These are phyloP conservation scores for Gavialis gangeticus DNA, from an alignment of 2,113 vertebrate genomes.

Conservation along the genomic window DNA sequence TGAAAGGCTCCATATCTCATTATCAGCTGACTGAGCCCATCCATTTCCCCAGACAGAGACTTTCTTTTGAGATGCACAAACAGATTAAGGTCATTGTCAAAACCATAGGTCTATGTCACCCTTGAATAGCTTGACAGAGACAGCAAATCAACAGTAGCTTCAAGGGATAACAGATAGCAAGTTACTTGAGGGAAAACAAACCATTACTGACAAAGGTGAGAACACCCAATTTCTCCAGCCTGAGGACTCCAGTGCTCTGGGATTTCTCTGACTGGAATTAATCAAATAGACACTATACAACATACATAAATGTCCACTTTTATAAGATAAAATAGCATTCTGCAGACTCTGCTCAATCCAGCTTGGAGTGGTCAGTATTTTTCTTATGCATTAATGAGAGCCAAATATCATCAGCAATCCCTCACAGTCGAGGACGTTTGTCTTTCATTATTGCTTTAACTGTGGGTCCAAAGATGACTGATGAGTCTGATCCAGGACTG, in stretches of 20 bases:
- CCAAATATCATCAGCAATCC: not conserved
- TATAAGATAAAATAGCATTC: not conserved
- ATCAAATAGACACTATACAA: not conserved
- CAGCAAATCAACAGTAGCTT: not conserved
- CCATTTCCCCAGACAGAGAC: constrained; percentile 9
- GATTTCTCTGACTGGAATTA: not conserved
- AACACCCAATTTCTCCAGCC: not conserved
- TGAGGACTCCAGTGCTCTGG: not conserved
- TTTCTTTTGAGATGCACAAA: constrained; percentile 36
- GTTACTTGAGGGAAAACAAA: not conserved
- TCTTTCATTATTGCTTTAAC: too few relatives aligned
- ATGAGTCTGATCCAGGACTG: too few relatives aligned
- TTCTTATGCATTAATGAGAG: accelerated
- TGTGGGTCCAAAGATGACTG: too few relatives aligned
- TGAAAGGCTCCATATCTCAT: constrained; percentile 24
- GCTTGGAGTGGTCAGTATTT: not conserved
- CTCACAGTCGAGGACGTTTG: too few relatives aligned
- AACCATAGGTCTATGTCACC: constrained; percentile 21
- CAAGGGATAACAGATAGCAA: not conserved
- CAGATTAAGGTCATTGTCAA: constrained; percentile 58
- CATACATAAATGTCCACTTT: not conserved
- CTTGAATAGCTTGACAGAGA: not conserved
- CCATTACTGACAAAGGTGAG: not conserved
- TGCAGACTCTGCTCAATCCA: not conserved
- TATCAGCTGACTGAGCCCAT: constrained; percentile 35